Evolutionary conservation across 1,140 invertebrate genomes (phyloP), one percentile per base, ranked within the genome.

Genomic region (Macrostomum lignano): DNA sequence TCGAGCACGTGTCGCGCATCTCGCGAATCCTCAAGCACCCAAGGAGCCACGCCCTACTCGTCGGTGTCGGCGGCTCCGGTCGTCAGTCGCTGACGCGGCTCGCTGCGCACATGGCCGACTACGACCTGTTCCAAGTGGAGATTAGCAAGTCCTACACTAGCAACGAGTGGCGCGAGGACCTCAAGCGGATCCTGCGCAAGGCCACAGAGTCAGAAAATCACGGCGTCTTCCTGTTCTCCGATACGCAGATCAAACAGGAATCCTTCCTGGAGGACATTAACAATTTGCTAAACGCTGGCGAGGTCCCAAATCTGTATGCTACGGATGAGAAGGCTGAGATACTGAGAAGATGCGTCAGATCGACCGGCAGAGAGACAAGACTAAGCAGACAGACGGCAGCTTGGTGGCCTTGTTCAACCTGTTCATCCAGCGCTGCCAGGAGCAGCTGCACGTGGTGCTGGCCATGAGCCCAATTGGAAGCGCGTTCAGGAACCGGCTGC

Each of bases 391-490:
- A 1, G 79, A 86, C 55, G 81, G 81, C 2, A 81, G 74, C 44
- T 67, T 70, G 0, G 70, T 74, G 0, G 74, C 78, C 0, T 53
- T 91, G n/a, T 86, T 81, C 52, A 81, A 82, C 60, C 68, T 86
- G 43, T 91, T 93, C 50, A 67, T 86, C 1, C 64, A 74, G 51
- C 69, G 78, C 39, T 71, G 76, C 7, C 68, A 75, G 34, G 77
- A 91, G 46, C 82, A 91, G 51, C 58, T 94, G 7, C 82, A 93
- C 48, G 69, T 91, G 35, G 72, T 81, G 1, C 49, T 94, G 17
- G 69, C 75, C 1, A 84, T 91, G 75, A 82, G 74, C 34, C 77
- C 82, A 1, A 79, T 79, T 45, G 79, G 79, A 4, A 69, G 71
- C 42, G 65, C 71, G 0, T 73, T 91, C 51, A 64, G 79, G 37